Evolutionary conservation across 2,888 invertebrate genomes (phyloP), one percentile per base, ranked within the genome.

Genomic region (Tortricodes alternella): DNA sequence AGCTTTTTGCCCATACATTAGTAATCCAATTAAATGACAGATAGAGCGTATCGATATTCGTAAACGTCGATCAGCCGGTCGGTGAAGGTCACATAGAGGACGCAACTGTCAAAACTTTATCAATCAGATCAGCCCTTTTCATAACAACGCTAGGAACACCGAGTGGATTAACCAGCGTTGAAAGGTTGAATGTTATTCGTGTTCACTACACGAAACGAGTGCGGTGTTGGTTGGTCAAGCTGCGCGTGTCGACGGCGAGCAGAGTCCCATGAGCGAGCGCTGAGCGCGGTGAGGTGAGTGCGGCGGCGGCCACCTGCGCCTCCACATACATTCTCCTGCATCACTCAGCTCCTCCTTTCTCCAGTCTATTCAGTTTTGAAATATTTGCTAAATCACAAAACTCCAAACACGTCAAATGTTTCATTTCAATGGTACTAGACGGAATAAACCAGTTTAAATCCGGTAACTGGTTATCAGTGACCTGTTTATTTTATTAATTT

Each of bases 41-140:
- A n/a, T 27, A n/a, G n/a, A 4, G 7, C 6, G 3, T 34, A 51
- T 24, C 51, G 16, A 34, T 29, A 51, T 53, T 53, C 29, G 38
- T 53, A 53, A 53, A 53, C 53, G 15, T 13, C 29, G 34, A 43
- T 55, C 55, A 38, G 35, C 37, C 48, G 48, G 37, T 27, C 21
- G 23, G 29, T 49, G 49, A 56, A 56, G 55, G 55, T 56, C 55
- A 56, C 35, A 37, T 9, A 49, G 55, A 56, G 55, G 55, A 56
- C 55, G 49, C 55, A 37, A 7, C 49, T 49, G 55, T 56, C 55
- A 56, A 56, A 56, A 55, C 49, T 55, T 46, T 39, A 53, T 48
- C 53, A 46, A 13, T 53, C 53, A 23, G n/a, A 44, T 15, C 29
- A 5, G 11, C 16, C 37, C 21, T 5, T 11, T 9, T 24, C 53